phyloP scores from a whole-genome alignment of 2,797 vertebrate species.

The Florisuga fusca region DNA sequence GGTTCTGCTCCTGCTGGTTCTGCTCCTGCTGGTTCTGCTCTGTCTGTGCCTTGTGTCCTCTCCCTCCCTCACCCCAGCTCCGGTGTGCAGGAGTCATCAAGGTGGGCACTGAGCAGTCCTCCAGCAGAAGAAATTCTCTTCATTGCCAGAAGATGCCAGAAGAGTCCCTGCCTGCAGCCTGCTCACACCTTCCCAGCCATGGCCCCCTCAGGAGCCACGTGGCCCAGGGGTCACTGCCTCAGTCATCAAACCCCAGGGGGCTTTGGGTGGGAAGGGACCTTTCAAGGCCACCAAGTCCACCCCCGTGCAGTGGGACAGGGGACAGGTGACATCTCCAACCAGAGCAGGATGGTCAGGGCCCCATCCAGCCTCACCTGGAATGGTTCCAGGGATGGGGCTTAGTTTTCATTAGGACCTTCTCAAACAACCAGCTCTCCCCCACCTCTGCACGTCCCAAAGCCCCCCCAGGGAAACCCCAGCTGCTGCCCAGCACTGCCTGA shows the following conservation, averaged over 20 bases:
- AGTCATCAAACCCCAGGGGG: too few species aligned
- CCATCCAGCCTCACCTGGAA: too few species aligned
- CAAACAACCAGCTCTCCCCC: fast-evolving
- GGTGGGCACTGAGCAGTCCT: not conserved
- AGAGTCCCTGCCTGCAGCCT: not conserved
- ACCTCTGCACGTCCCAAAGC: not conserved
- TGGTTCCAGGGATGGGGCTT: too few species aligned
- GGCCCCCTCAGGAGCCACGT: fast-evolving
- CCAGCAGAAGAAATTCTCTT: not conserved
- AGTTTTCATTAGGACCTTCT: not conserved
- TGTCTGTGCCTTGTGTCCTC: fast-evolving
- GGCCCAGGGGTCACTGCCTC: fast-evolving
- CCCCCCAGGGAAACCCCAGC: not conserved
- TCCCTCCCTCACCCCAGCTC: not conserved
- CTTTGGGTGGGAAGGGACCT: too few species aligned
- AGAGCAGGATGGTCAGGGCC: too few species aligned
- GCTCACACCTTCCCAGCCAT: too few species aligned
- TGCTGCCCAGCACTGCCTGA: not conserved
- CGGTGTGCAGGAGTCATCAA: fast-evolving
- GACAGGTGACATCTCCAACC: too few species aligned
- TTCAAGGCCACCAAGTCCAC: too few species aligned
- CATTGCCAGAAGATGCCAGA: not conserved
- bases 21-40: not conserved
- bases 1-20: not conserved
- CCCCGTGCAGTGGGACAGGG: too few species aligned